Percentiles rank a stretch among this genome's conserved stretches.
Evolutionary conservation across 2,113 vertebrate species (phyloP).

Genomic region (Hymenochirus boettgeri): DNA sequence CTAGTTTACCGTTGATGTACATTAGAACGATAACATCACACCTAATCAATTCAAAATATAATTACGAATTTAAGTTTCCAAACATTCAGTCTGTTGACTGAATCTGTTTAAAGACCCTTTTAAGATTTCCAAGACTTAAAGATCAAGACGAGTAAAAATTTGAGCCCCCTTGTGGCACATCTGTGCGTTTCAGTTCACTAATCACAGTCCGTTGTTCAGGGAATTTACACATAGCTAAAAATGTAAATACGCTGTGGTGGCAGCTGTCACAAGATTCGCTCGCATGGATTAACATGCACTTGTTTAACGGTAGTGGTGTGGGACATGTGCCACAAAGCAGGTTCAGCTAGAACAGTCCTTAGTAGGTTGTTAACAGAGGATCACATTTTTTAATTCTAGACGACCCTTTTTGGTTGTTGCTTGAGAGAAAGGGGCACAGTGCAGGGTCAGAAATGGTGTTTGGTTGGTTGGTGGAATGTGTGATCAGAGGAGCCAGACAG

Average conservation of each 20-base stretch:
- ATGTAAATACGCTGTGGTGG: background rate
- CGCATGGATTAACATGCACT: background rate
- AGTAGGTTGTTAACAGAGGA: background rate
- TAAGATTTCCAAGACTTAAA: background rate
- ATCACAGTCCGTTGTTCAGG: background rate
- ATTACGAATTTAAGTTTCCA: too few species aligned
- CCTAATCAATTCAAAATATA: too few species aligned
- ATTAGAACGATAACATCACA: too few species aligned
- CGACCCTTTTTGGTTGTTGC: conserved; percentile 1
- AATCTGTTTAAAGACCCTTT: too few species aligned
- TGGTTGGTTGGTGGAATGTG: conserved; percentile 36
- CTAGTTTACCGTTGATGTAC: too few species aligned
- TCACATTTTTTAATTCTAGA: background rate
- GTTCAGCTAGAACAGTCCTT: background rate
- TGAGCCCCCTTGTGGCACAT: conserved; percentile 5
- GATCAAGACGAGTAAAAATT: background rate
- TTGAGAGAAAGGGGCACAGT: conserved; percentile 6
- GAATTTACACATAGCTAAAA: background rate
- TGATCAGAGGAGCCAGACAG: conserved; percentile 29
- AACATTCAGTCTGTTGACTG: too few species aligned
- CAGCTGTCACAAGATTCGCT: conserved; percentile 7
- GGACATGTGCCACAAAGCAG: background rate
- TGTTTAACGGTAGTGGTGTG: background rate
- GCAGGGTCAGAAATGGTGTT: conserved; percentile 21
- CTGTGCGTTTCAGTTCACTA: background rate